A percentile compares a stretch with the other conserved stretches of the same genome.
phyloP scores from a whole-genome alignment of 2,888 invertebrate species.

The Pyralis farinalis region DNA sequence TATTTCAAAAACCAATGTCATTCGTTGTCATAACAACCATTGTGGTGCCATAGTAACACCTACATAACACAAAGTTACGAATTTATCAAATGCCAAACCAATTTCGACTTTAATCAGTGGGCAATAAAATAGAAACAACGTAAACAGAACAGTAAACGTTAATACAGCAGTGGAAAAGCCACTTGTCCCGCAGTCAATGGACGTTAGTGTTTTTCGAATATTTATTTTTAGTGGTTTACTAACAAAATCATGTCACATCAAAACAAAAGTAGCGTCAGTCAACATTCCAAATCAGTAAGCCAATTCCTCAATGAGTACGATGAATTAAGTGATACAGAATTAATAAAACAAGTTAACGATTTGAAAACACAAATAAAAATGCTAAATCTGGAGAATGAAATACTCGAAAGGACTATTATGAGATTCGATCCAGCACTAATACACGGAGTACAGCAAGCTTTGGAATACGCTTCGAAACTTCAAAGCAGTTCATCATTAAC shows the following conservation, averaged over 20 bases:
- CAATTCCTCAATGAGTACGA: constrained; percentile 43
- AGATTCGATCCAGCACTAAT: constrained; percentile 67
- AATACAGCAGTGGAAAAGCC: neutral
- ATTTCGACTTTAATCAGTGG: constrained; percentile 16
- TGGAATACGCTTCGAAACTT: constrained; percentile 56
- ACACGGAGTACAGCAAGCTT: constrained; percentile 63
- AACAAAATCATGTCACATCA: constrained; percentile 15
- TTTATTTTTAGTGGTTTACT: constrained; percentile 9
- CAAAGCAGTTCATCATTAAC: constrained; percentile 42
- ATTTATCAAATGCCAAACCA: constrained; percentile 7
- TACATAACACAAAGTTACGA: constrained; percentile 8
- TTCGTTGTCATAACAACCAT: constrained; percentile 21
- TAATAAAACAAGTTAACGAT: constrained; percentile 51
- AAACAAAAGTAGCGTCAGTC: constrained; percentile 43
- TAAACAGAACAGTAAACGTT: neutral
- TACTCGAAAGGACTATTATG: constrained; percentile 68
- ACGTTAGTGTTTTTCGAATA: constrained; percentile 8
- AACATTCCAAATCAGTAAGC: constrained; percentile 49
- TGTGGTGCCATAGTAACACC: constrained; percentile 12
- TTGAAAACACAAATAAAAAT: constrained; percentile 48
- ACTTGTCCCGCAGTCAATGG: neutral
- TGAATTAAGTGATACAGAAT: constrained; percentile 51
- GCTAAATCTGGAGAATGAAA: constrained; percentile 71
- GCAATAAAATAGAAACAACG: neutral
- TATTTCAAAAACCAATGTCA: constrained; percentile 11